Conservation (phyloP, 2,888 invertebrate genomes). For the Eilema depressum region DNA sequence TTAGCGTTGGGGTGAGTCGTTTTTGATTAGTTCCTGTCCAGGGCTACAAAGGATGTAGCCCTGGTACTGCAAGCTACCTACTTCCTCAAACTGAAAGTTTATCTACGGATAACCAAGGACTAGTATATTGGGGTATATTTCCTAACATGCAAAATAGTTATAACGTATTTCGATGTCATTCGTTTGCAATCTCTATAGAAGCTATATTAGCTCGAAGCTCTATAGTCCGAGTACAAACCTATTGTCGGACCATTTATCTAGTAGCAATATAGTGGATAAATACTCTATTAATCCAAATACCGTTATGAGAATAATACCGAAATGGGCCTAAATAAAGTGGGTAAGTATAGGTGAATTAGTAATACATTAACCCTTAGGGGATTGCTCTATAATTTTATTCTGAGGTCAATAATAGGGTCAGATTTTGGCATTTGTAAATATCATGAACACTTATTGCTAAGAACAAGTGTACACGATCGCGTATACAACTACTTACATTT, state of each 20-base stretch:
- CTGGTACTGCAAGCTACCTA: no score
- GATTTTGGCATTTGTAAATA: slow-evolving; percentile 73
- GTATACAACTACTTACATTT: slow-evolving; percentile 22
- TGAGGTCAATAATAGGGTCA: slow-evolving; percentile 64
- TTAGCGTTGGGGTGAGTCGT: no score
- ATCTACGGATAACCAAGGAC: neutral
- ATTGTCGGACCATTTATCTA: slow-evolving; percentile 11
- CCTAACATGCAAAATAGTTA: neutral
- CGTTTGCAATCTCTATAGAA: neutral
- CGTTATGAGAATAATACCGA: slow-evolving; percentile 29
- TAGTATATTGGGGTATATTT: neutral
- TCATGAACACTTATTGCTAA: slow-evolving; percentile 59
- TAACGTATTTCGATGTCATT: neutral
- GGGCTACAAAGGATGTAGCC: no score
- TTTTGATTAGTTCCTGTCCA: no score
- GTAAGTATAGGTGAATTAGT: slow-evolving; percentile 49
- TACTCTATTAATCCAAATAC: slow-evolving; percentile 26
- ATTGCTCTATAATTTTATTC: slow-evolving; percentile 50
- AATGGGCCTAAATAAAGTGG: slow-evolving; percentile 39
- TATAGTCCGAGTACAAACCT: neutral
- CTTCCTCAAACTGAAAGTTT: no score
- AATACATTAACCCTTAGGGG: slow-evolving; percentile 51
- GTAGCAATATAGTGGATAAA: slow-evolving; percentile 13
- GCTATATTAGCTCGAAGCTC: no score
- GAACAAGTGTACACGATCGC: slow-evolving; percentile 45